A percentile compares a stretch with the other conserved stretches of the same genome.
phyloP scores from a whole-genome alignment of 2,113 vertebrate genomes.

The Malaclemys terrapin region DNA sequence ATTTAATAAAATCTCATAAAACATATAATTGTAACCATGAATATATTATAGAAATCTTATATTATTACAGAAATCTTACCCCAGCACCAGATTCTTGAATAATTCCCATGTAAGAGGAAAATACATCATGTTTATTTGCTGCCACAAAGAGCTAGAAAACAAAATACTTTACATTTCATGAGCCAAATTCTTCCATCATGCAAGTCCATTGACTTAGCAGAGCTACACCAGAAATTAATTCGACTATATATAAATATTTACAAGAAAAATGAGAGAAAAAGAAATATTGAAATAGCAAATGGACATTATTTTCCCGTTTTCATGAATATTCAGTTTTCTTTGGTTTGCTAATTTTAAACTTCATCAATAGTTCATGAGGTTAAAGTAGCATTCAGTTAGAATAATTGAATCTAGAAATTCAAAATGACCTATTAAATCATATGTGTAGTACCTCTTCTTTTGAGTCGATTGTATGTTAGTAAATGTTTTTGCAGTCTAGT shows the following conservation, averaged over 20 bases:
- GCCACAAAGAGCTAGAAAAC: background rate
- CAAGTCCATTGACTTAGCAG: background rate
- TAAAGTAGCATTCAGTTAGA: background rate
- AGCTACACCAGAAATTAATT: background rate
- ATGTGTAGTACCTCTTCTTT: background rate
- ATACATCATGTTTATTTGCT: background rate
- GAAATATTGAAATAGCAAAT: background rate
- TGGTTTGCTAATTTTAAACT: background rate
- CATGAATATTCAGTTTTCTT: background rate
- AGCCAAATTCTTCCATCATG: background rate
- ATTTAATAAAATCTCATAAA: background rate
- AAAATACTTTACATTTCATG: background rate
- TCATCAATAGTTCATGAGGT: background rate
- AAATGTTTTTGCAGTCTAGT: fast-evolving
- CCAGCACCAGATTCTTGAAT: background rate
- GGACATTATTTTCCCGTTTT: background rate
- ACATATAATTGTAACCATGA: background rate
- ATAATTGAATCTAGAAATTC: background rate
- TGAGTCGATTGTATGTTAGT: background rate
- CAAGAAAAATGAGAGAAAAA: background rate
- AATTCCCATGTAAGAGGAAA: background rate
- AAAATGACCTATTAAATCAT: background rate
- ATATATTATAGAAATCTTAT: background rate
- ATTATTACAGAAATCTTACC: background rate
- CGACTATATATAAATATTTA: background rate